Base-by-base conservation (phyloP, 1,140 invertebrate species). In the Araneus ventricosus region DNA sequence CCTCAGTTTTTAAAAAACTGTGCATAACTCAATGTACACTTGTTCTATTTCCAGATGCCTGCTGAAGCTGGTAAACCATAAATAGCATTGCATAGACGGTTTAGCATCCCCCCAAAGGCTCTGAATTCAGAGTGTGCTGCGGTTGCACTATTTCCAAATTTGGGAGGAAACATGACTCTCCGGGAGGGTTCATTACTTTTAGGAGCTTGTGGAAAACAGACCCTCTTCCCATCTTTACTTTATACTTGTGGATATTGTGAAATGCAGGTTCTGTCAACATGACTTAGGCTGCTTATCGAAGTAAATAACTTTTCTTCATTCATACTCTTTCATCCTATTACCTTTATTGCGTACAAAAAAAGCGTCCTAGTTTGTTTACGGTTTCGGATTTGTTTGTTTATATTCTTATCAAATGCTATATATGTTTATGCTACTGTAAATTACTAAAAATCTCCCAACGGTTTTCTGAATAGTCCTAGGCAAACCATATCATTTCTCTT, bases 141-240 rank as follows among this genome's bases (percentile, higher is more conserved):
- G 88, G 93, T 90, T 93, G 88, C 93, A 88, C 61, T 90, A 93
- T 93, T 93, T 93, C 93, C 93, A 93, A 93, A 93, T 93, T 93
- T 90, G 93, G 93, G 88, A 93, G 93, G 93, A 93, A 93, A 93
- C 82, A 86, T 93, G 93, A 93, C 59, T 93, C 93, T 86, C 59
- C 61, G 45, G 88, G 82, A 90, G 93, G 67, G 88, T 93, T 93
- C 93, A 93, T 93, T 87, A 93, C 91, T 93, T 93, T 93, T 80
- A 80, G 91, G 75, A 93, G 52, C 91, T 75, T 88, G 85, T 93
- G 63, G 91, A 86, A 93, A 93, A 88, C 84, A 88, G 63, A 63
- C n/a, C 34, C 30, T 61, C 17, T 87, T 80, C 41, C 52, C 39
- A 61, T 79, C 63, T 93, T 93, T 88, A 45, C 67, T 39, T 52